A percentile compares a stretch with the other conserved stretches of the same genome.
phyloP scores from a whole-genome alignment of 2,888 invertebrate genomes.

The Ischnus inquisitorius region DNA sequence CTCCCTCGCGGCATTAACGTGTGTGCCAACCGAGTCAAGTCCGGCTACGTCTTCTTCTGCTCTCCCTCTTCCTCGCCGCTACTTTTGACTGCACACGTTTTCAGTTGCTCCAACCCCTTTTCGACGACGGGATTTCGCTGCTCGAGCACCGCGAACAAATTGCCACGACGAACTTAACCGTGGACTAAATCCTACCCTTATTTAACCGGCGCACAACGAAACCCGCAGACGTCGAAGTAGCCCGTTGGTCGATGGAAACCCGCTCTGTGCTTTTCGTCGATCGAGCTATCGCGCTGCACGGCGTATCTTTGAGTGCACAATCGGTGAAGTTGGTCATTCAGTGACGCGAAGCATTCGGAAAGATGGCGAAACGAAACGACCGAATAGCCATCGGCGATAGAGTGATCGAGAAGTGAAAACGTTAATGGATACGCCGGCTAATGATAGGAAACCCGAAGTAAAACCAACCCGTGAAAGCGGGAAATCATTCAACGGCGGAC shows the following conservation, averaged over 20 bases:
- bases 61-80: not conserved
- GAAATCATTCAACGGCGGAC: constrained; percentile 21
- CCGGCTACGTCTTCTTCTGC: constrained; percentile 8
- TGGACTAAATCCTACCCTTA: constrained; percentile 61
- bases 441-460: constrained; percentile 25
- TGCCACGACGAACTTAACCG: constrained; percentile 62
- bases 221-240: not conserved
- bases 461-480: constrained; percentile 1
- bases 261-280: not conserved
- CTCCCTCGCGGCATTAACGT: constrained; percentile 25
- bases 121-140: constrained; percentile 58
- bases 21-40: constrained; percentile 56
- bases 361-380: not conserved
- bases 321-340: constrained; percentile 16
- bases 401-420: constrained; percentile 56
- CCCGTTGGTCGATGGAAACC: not conserved
- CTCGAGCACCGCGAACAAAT: constrained; percentile 65
- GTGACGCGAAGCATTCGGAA: not conserved
- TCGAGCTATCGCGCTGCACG: not conserved
- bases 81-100: constrained; percentile 54
- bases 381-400: constrained; percentile 10
- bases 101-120: not conserved
- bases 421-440: constrained; percentile 57
- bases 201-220: constrained; percentile 61
- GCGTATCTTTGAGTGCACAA: not conserved